phyloP scores from a whole-genome alignment of 2,797 vertebrate genomes.

The Cryptoprocta ferox region DNA sequence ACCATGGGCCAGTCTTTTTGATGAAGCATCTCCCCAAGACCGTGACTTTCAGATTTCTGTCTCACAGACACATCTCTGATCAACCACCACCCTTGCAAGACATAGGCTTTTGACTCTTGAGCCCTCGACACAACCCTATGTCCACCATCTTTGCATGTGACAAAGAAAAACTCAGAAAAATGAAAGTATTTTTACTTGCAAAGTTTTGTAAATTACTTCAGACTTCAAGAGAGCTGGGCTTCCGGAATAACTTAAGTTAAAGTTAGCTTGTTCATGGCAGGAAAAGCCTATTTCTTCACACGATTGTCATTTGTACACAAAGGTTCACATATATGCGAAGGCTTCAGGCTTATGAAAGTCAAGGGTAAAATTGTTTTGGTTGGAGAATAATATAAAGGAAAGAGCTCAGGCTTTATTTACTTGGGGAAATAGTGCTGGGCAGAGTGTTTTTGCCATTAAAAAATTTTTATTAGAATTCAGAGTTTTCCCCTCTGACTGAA shows the following conservation, averaged over 20 bases:
- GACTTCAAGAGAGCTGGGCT: background rate
- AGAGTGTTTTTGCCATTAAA: background rate
- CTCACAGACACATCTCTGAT: background rate
- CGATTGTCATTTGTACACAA: background rate
- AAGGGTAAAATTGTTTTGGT: constrained; percentile 29
- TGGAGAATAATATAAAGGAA: background rate
- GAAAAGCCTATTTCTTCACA: background rate
- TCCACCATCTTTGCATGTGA: background rate
- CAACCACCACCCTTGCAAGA: background rate
- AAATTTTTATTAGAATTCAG: background rate
- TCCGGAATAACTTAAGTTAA: background rate
- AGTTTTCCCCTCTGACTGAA: background rate
- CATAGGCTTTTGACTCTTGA: background rate
- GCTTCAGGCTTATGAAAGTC: background rate
- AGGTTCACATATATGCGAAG: background rate
- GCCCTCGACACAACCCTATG: background rate
- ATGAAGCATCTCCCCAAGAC: background rate
- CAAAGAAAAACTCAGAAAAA: background rate
- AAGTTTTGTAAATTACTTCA: background rate
- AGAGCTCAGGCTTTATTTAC: background rate
- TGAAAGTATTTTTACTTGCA: background rate
- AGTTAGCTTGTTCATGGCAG: background rate
- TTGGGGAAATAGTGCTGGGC: background rate
- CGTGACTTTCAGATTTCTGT: background rate
- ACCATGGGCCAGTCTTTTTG: background rate